These are phyloP conservation scores for Coenonympha glycerion DNA, from an alignment of 2,888 invertebrate species.

Conservation along the genomic window DNA sequence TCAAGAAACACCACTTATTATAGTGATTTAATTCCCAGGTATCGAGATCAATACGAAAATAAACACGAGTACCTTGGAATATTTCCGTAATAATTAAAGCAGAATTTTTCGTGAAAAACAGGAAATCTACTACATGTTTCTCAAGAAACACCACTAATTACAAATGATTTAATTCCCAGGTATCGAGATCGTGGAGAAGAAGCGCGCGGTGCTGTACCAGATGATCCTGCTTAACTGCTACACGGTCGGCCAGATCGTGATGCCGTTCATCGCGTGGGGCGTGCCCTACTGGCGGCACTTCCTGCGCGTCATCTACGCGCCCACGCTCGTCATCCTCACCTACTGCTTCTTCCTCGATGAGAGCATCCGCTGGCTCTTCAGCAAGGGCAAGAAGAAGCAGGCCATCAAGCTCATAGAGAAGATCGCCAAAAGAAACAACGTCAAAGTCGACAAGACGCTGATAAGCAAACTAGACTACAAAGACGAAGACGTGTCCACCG, in stretches of 20 bases:
- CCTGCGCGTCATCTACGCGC: slow-evolving; percentile 62
- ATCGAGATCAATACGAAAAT: too few relatives aligned
- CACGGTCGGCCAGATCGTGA: slow-evolving; percentile 57
- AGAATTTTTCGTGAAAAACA: too few relatives aligned
- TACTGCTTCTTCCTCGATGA: slow-evolving; percentile 64
- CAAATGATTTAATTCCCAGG: slow-evolving; percentile 37
- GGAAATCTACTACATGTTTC: too few relatives aligned
- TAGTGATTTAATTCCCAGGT: slow-evolving; percentile 38
- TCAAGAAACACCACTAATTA: too few relatives aligned
- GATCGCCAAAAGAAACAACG: slow-evolving; percentile 55
- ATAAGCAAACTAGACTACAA: slow-evolving; percentile 51
- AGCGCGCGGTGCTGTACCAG: slow-evolving; percentile 56
- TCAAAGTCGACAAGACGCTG: slow-evolving; percentile 43
- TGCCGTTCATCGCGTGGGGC: slow-evolving; percentile 63
- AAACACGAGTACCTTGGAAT: too few relatives aligned
- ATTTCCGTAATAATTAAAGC: too few relatives aligned
- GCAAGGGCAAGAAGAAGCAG: slow-evolving; percentile 55
- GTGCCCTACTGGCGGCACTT: slow-evolving; percentile 66
- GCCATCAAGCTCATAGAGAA: slow-evolving; percentile 55
- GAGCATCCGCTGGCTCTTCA: slow-evolving; percentile 66
- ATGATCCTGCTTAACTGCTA: slow-evolving; percentile 67
- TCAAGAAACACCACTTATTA: too few relatives aligned
- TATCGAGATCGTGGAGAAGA: slow-evolving; percentile 66
- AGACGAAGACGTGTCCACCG: slow-evolving; percentile 43
- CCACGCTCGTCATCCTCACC: slow-evolving; percentile 54